Base-by-base conservation (phyloP, 2,888 invertebrate genomes). In the Reticulitermes lucifugus region DNA sequence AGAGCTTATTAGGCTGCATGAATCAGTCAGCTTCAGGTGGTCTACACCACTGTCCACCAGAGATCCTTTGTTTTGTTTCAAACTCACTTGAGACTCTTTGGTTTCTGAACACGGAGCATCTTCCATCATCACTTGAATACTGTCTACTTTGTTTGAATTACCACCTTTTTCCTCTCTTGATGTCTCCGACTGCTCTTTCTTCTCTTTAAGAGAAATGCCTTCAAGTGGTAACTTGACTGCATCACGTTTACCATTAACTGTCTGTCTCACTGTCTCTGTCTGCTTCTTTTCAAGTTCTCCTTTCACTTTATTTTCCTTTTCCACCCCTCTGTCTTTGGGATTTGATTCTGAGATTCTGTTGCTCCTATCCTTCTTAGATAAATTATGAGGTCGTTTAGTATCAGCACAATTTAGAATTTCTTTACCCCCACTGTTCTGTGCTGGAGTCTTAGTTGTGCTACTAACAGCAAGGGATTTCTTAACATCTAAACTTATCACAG, bases 401-500 rank as follows among this genome's bases (percentile, higher is more conserved):
- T 77, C 77, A 46, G 41, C 12, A 77, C 41, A 14, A 73, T 77
- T 77, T 77, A 77, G 46, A 77, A 77, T 46, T 46, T 77, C 46
- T 46, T 77, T 77, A 46, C 5, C 46, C 21, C 25, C 46, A 46
- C 46, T 77, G 18, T 77, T 43, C 46, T 43, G 77, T 21, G 46
- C 6, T 18, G 14, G 22, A 77, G 77, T 77, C 46, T 77, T 77
- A n/a, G 77, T 4, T n/a, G 81, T 81, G 29, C n/a, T 81, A 59
- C 70, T 59, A 41, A 41, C 35, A 21, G 60, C 65, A 83, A 41
- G 12, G 70, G 73, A 6, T 70, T 81, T 81, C 60, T 84, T 84
- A 79, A 79, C 4, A 25, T 71, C 80, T 84, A 79, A 71, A 84
- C 51, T 84, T 84, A 84, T 80, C 80, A 84, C 84, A 80, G 84